Conservation (phyloP, 2,888 invertebrate species). For the Arge pagana region DNA sequence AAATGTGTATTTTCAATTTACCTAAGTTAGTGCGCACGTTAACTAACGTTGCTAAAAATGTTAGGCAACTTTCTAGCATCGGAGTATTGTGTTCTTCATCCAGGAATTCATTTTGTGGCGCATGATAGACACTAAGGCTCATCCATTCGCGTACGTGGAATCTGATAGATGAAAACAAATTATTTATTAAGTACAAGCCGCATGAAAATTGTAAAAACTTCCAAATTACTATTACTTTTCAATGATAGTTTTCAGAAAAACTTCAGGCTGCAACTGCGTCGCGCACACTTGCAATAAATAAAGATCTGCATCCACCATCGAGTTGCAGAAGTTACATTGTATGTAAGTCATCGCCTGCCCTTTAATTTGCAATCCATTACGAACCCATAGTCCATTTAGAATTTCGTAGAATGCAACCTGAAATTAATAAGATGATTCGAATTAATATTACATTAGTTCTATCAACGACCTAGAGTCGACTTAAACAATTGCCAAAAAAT, state of each 20-base stretch:
- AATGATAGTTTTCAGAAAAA: constrained; percentile 83
- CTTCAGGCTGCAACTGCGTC: constrained; percentile 82
- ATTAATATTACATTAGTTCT: constrained; percentile 50
- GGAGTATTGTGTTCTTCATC: constrained; percentile 83
- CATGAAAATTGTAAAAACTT: not conserved
- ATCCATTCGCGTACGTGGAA: constrained; percentile 89
- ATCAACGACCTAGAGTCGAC: constrained; percentile 62
- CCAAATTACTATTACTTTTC: constrained; percentile 69
- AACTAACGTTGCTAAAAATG: constrained; percentile 87
- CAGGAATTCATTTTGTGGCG: constrained; percentile 64
- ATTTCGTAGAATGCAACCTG: constrained; percentile 96
- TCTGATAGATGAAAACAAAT: constrained; percentile 56
- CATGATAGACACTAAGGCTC: constrained; percentile 73
- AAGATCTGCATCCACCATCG: constrained; percentile 97
- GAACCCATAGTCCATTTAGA: constrained; percentile 91
- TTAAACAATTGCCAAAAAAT: constrained; percentile 36
- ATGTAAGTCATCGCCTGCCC: constrained; percentile 99
- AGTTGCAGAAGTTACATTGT: constrained; percentile 98
- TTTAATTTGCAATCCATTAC: constrained; percentile 96
- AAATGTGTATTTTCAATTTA: constrained; percentile 68
- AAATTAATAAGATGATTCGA: constrained; percentile 28
- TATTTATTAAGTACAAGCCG: constrained; percentile 10
- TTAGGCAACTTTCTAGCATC: constrained; percentile 92
- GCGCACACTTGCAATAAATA: constrained; percentile 94
- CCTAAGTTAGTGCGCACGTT: constrained; percentile 87